Evolutionary conservation across 2,797 vertebrate species (phyloP), one percentile per base, ranked within the genome.

Genomic region (Podargus strigoides): DNA sequence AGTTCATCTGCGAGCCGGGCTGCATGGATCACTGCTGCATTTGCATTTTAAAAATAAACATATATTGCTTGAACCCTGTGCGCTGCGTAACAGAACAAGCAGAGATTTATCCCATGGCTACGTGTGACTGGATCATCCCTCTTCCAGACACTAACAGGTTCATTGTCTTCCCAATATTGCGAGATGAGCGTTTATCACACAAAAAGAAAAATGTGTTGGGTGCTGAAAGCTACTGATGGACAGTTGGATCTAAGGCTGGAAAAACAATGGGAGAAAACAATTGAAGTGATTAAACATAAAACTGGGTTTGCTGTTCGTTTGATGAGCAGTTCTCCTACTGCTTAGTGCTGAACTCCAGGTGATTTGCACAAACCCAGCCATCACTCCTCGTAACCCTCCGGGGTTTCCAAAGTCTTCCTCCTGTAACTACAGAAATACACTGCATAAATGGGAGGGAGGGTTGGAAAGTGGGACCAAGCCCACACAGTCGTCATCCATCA

Each of bases 391-490:
- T 8, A 34, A 24, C 44, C 27, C 36, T 53, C 23, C 70, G 14
- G 37, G 39, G 34, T 27, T 60, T 34, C 41, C 13, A 14, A 70
- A 55, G 23, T 7, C 9, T 19, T 62, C 8, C 20, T n/a, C 52
- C 27, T 14, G 14, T 24, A n/a, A 49, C n/a, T 3, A 44, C 26
- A 39, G 39, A 39, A 39, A n/a, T 11, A 9, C 0, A 0, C 9
- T 10, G 15, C 4, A 3, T 11, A 17, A 10, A 2, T 14, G 7
- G 18, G 14, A n/a, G n/a, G n/a, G n/a, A n/a, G 10, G 4, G 4
- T 8, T 42, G 53, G 53, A 28, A 67, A 42, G 27, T 1, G 19
- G 59, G 30, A 73, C 87, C 34, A 12, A 14, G 4, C 30, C 3
- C 7, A 22, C 19, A 7, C 3, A 4, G 8, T 12, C 49, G 11